Conservation (phyloP, 2,797 vertebrate species). For the Lacerta bilineata region DNA sequence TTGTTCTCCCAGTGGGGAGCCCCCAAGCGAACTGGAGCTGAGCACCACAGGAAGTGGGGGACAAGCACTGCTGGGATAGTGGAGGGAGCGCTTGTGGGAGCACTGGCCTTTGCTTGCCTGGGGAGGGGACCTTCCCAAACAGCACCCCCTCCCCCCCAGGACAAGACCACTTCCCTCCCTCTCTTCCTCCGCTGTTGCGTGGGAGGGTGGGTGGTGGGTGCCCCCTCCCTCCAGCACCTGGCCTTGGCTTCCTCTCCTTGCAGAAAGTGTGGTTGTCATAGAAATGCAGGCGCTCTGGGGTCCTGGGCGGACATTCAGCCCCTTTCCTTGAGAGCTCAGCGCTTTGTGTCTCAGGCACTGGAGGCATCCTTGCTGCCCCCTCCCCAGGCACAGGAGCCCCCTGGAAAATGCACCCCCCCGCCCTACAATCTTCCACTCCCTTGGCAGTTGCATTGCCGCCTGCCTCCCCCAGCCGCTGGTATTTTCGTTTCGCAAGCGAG, state of each 20-base stretch:
- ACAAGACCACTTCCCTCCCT: too few species aligned
- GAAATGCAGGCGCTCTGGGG: slow-evolving; percentile 48
- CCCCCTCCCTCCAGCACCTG: slow-evolving; percentile 37
- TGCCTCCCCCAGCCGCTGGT: not conserved
- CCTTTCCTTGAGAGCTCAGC: slow-evolving; percentile 32
- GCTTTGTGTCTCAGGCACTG: slow-evolving; percentile 24
- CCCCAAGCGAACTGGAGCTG: too few species aligned
- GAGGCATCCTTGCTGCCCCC: not conserved
- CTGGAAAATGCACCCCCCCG: slow-evolving; percentile 49
- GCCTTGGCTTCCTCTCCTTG: slow-evolving; percentile 51
- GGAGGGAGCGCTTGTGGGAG: too few species aligned
- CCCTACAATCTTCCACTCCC: not conserved
- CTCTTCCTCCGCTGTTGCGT: too few species aligned
- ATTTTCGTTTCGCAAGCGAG: slow-evolving; percentile 31
- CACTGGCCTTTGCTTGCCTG: not conserved
- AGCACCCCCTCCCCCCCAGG: not conserved
- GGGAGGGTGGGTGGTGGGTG: not conserved
- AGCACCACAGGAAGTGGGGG: not conserved
- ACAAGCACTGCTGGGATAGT: too few species aligned
- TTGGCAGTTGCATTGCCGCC: too few species aligned
- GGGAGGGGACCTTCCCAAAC: not conserved
- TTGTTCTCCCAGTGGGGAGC: too few species aligned
- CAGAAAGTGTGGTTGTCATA: slow-evolving; percentile 71
- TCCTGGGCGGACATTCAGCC: not conserved
- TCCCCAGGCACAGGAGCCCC: slow-evolving; percentile 13